These are phyloP conservation scores for Plumapathes pennacea DNA, from an alignment of 92 coral and sea anemone species.

Conservation along the genomic window DNA sequence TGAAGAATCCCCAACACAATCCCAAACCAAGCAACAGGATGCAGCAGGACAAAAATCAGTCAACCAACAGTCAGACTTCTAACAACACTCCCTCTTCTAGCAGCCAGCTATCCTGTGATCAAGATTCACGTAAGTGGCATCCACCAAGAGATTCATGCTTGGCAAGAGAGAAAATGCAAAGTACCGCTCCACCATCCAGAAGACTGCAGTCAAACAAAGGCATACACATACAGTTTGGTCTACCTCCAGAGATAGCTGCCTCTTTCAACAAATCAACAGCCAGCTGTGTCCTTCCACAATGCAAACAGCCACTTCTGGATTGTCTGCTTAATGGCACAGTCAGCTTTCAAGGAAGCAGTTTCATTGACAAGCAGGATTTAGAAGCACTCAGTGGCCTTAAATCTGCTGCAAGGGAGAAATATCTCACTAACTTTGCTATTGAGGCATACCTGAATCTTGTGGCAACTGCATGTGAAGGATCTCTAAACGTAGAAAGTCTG, in stretches of 20 bases:
- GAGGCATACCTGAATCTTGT: slow-evolving; percentile 23
- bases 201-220: background rate
- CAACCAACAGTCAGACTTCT: too few species aligned
- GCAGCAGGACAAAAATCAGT: too few species aligned
- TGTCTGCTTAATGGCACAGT: slow-evolving; percentile 45
- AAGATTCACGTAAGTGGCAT: too few species aligned
- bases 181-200: too few species aligned
- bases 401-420: slow-evolving; percentile 14
- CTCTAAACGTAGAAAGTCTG: slow-evolving; percentile 16
- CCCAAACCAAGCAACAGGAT: too few species aligned
- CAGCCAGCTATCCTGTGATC: too few species aligned
- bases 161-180: too few species aligned
- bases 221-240: too few species aligned
- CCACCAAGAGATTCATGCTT: too few species aligned
- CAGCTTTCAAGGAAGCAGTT: slow-evolving; percentile 5
- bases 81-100: too few species aligned
- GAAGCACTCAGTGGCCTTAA: slow-evolving; percentile 6
- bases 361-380: slow-evolving; percentile 17
- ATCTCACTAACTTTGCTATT: slow-evolving; percentile 29
- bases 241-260: slow-evolving; percentile 9
- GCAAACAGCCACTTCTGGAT: slow-evolving; percentile 37
- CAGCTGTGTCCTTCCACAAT: slow-evolving; percentile 15
- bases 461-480: background rate
- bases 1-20: too few species aligned
- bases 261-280: slow-evolving; percentile 5